These are phyloP conservation scores for Leptopilina syphax DNA, from an alignment of 2,888 invertebrate species.

Conservation along the genomic window DNA sequence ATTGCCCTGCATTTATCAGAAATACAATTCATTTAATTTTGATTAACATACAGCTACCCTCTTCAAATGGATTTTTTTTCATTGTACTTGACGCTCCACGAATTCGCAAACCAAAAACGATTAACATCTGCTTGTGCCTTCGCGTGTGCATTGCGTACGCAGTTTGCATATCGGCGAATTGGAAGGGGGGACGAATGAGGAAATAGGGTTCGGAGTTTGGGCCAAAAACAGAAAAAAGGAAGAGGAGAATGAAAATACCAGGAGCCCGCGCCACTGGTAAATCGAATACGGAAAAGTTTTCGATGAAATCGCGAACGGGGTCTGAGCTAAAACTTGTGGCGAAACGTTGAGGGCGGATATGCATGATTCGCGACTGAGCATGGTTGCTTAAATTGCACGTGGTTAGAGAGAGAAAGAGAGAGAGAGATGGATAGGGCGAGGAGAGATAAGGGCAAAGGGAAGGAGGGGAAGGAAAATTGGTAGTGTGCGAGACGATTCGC, in stretches of 20 bases:
- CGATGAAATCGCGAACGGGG: slow-evolving; percentile 71
- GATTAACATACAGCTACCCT: background rate
- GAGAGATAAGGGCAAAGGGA: slow-evolving; percentile 22
- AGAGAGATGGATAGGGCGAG: background rate
- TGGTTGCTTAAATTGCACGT: slow-evolving; percentile 31
- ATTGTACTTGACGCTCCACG: too few species aligned
- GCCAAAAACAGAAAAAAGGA: slow-evolving; percentile 8
- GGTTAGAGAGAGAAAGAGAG: background rate
- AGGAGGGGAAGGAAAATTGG: slow-evolving; percentile 6
- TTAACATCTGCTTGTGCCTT: slow-evolving; percentile 27
- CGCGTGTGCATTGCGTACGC: background rate
- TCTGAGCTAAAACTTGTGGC: slow-evolving; percentile 65
- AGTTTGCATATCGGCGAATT: slow-evolving; percentile 44
- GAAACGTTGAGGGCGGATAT: slow-evolving; percentile 48
- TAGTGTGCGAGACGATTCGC: slow-evolving; percentile 26
- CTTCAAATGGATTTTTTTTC: background rate
- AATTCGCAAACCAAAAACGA: background rate
- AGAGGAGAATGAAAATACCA: slow-evolving; percentile 48
- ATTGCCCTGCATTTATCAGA: background rate
- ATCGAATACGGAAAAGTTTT: slow-evolving; percentile 69
- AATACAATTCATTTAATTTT: background rate
- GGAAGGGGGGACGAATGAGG: slow-evolving; percentile 12
- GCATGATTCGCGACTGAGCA: slow-evolving; percentile 53
- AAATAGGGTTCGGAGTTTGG: slow-evolving; percentile 20
- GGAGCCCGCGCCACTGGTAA: slow-evolving; percentile 53